phyloP scores from a whole-genome alignment of 2,888 invertebrate species.

The Hoplodrina blanda region DNA sequence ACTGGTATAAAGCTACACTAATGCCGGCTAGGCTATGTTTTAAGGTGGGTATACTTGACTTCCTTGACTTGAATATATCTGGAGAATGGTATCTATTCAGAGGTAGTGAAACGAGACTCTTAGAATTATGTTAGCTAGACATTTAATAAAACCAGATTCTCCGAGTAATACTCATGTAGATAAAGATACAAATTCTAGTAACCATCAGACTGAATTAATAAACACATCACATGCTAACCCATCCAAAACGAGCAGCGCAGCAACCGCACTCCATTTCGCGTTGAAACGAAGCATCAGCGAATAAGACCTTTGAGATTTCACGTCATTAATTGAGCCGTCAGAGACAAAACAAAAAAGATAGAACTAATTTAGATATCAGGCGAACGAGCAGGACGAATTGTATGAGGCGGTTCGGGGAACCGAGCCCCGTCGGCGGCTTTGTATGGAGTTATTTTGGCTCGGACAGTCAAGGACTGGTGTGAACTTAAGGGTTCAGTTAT shows the following conservation, averaged over 20 bases:
- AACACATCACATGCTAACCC: constrained; percentile 60
- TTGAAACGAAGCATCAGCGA: constrained; percentile 61
- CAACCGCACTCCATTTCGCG: constrained; percentile 57
- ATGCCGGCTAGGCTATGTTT: too few relatives aligned
- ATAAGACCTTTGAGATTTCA: constrained; percentile 64
- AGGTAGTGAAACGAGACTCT: too few relatives aligned
- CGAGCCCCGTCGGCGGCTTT: constrained; percentile 60
- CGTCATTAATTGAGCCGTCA: constrained; percentile 67
- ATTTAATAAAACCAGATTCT: constrained; percentile 3
- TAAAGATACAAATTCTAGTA: constrained; percentile 35
- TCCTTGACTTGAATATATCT: too few relatives aligned
- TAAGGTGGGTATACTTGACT: too few relatives aligned
- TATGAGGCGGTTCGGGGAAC: constrained; percentile 58
- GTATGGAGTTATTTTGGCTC: constrained; percentile 64
- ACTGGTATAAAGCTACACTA: too few relatives aligned
- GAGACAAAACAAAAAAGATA: constrained; percentile 60
- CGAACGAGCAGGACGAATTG: constrained; percentile 64
- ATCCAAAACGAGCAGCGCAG: constrained; percentile 50
- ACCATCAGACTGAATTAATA: constrained; percentile 55
- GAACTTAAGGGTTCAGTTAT: constrained; percentile 55
- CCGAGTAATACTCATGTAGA: constrained; percentile 1
- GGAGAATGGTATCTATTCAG: too few relatives aligned
- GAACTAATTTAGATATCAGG: constrained; percentile 66
- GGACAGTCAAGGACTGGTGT: constrained; percentile 52
- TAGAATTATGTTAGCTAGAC: too few relatives aligned